These are phyloP conservation scores for Arctocebus calabarensis DNA, from an alignment of 2,797 vertebrate species.

Conservation along the genomic window DNA sequence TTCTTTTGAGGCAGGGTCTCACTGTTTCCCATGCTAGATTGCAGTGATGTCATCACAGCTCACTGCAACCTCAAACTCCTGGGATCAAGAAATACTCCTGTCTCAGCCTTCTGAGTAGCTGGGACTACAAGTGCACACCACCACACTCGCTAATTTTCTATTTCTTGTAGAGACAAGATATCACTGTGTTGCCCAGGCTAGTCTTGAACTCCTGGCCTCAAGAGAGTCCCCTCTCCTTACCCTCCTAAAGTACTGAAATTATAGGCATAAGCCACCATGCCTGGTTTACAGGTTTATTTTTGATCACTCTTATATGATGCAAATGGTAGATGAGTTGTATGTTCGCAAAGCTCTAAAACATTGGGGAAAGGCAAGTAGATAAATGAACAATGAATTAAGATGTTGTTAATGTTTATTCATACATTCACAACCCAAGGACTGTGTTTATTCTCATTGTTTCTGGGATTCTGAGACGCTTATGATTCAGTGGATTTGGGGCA, in stretches of 20 bases:
- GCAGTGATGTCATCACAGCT: neutral
- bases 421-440: neutral
- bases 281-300: neutral
- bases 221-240: too few species aligned
- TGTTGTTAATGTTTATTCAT: neutral
- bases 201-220: too few species aligned
- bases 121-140: neutral
- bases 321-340: neutral
- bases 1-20: neutral
- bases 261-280: too few species aligned
- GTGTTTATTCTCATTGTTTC: neutral
- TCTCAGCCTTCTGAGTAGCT: neutral
- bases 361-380: neutral
- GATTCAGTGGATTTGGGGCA: neutral
- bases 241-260: too few species aligned
- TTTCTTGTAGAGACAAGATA: too few species aligned
- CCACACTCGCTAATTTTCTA: too few species aligned
- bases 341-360: neutral
- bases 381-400: neutral
- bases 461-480: neutral
- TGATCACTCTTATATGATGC: neutral
- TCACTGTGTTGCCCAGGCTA: too few species aligned
- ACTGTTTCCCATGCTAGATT: neutral
- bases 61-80: neutral
- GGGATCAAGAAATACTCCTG: neutral